These are phyloP conservation scores for Ceyx margarethae DNA, from an alignment of 2,113 vertebrate genomes.

Conservation along the genomic window DNA sequence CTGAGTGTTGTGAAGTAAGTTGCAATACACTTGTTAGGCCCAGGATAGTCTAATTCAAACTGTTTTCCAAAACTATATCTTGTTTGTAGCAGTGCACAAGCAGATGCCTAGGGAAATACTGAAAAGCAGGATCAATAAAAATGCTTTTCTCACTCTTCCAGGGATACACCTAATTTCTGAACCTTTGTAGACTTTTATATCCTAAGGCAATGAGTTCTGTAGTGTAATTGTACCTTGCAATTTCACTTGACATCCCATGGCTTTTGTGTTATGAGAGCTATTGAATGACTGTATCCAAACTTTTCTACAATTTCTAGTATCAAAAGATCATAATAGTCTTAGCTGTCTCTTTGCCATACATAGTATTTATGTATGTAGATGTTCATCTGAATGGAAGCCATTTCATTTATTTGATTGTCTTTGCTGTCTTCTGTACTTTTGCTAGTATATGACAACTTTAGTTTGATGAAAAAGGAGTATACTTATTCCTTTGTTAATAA, in stretches of 20 bases:
- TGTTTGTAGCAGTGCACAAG: background rate
- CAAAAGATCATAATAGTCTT: background rate
- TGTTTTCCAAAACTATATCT: background rate
- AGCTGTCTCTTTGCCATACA: background rate
- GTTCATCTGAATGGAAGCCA: background rate
- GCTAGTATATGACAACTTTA: background rate
- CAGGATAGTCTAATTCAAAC: background rate
- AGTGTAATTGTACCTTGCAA: background rate
- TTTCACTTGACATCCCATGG: slow-evolving; percentile 14
- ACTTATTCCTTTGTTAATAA: background rate
- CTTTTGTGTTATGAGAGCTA: background rate
- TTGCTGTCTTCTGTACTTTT: background rate
- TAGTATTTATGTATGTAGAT: background rate
- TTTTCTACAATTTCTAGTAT: background rate
- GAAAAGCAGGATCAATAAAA: background rate
- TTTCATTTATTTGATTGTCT: background rate
- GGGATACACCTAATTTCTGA: background rate
- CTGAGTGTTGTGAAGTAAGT: rapidly evolving
- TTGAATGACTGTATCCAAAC: background rate
- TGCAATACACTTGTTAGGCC: background rate
- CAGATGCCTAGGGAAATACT: background rate
- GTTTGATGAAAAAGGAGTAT: background rate
- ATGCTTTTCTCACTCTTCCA: background rate
- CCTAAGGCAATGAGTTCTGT: background rate
- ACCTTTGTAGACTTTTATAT: background rate